Percentiles rank a stretch among this genome's conserved stretches.
phyloP scores from a whole-genome alignment of 2,888 invertebrate genomes.

The Agrotis ipsilon region DNA sequence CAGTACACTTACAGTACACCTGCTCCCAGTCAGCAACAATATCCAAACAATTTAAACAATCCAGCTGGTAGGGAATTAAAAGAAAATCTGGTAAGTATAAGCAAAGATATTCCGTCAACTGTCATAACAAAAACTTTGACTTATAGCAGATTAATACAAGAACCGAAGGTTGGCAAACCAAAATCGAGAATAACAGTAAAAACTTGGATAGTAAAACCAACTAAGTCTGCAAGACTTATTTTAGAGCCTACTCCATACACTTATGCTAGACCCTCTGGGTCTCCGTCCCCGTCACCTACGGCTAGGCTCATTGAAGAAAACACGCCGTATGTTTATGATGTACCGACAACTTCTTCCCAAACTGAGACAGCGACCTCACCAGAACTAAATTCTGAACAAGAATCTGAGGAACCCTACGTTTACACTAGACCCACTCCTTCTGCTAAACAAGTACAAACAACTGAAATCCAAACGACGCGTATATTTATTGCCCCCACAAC shows the following conservation, averaged over 20 bases:
- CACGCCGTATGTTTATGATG: constrained; percentile 76
- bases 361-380: constrained; percentile 63
- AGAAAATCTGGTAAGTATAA: constrained; percentile 85
- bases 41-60: constrained; percentile 70
- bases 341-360: constrained; percentile 69
- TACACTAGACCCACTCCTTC: constrained; percentile 75
- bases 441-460: constrained; percentile 68
- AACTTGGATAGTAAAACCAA: constrained; percentile 87
- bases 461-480: constrained; percentile 69
- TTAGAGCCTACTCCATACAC: constrained; percentile 78
- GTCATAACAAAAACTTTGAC: constrained; percentile 84
- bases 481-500: constrained; percentile 69
- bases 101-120: constrained; percentile 75
- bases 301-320: constrained; percentile 71
- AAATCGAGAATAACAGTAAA: constrained; percentile 86
- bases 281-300: constrained; percentile 68
- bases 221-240: constrained; percentile 77
- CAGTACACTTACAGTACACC: constrained; percentile 74
- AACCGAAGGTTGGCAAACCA: constrained; percentile 78
- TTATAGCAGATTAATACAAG: constrained; percentile 80
- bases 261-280: constrained; percentile 71
- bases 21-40: constrained; percentile 61
- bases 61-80: constrained; percentile 76
- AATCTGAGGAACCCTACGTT: constrained; percentile 69
- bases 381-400: constrained; percentile 62